These are phyloP conservation scores for Falcaria lacertinaria DNA, from an alignment of 2,888 invertebrate genomes.

Conservation along the genomic window DNA sequence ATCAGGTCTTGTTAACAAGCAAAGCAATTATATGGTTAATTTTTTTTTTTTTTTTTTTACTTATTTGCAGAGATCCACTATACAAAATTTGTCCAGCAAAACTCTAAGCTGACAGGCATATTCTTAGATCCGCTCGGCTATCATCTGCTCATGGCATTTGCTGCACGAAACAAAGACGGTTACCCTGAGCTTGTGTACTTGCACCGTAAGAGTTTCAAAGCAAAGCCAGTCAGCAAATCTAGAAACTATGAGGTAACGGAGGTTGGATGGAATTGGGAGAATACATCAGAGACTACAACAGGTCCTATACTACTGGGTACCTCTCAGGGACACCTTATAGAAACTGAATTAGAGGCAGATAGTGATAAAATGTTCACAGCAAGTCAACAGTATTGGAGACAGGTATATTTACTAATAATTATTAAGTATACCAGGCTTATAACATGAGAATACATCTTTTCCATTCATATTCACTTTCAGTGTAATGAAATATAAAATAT, in stretches of 20 bases:
- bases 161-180: slow-evolving; percentile 79
- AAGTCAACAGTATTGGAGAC: slow-evolving; percentile 89
- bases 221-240: slow-evolving; percentile 82
- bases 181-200: slow-evolving; percentile 89
- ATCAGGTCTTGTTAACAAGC: too few species aligned
- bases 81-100: slow-evolving; percentile 80
- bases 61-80: slow-evolving; percentile 84
- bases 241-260: slow-evolving; percentile 92
- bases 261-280: slow-evolving; percentile 92
- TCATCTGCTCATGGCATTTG: slow-evolving; percentile 89
- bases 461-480: too few species aligned
- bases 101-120: slow-evolving; percentile 82
- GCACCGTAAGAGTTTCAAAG: slow-evolving; percentile 86
- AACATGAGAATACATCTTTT: too few species aligned
- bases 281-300: slow-evolving; percentile 84
- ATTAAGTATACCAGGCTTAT: too few species aligned
- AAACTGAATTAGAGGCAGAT: slow-evolving; percentile 90
- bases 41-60: slow-evolving; percentile 3
- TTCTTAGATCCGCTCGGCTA: slow-evolving; percentile 93
- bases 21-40: not conserved
- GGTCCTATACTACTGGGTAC: slow-evolving; percentile 94
- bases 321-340: slow-evolving; percentile 93
- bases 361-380: slow-evolving; percentile 91
- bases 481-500: too few species aligned
- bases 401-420: slow-evolving; percentile 81